These are phyloP conservation scores for Adelges cooleyi DNA, from an alignment of 1,140 invertebrate species.

Conservation along the genomic window DNA sequence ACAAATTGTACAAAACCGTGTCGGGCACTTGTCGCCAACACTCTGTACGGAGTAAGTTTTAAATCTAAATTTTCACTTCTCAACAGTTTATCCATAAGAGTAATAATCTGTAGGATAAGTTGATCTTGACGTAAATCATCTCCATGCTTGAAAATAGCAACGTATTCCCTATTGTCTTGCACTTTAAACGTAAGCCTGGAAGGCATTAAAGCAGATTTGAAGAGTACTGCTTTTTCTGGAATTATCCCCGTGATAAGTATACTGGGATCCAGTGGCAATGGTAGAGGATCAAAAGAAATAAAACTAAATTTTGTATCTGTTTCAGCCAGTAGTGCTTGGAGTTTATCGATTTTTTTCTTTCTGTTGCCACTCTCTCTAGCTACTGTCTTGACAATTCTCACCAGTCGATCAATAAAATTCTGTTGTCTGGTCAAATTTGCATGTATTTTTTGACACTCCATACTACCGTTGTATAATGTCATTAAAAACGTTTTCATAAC, in stretches of 20 bases:
- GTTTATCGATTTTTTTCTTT: conserved; percentile 78
- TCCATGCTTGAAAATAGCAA: conserved; percentile 96
- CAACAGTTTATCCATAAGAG: conserved; percentile 93
- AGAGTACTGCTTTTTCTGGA: conserved; percentile 77
- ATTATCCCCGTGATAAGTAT: conserved; percentile 82
- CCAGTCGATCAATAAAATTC: conserved; percentile 80
- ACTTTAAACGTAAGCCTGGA: conserved; percentile 86
- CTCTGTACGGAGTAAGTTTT: conserved; percentile 87
- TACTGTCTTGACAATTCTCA: conserved; percentile 82
- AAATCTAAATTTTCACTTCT: conserved; percentile 88
- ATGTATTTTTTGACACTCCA: conserved; percentile 55
- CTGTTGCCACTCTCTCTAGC: conserved; percentile 82
- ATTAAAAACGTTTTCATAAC: conserved; percentile 80
- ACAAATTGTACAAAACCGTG: conserved; percentile 96
- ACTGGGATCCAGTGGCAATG: conserved; percentile 86
- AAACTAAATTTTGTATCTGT: conserved; percentile 78
- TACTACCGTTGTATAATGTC: conserved; percentile 44
- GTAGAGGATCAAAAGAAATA: conserved; percentile 79
- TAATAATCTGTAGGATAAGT: conserved; percentile 93
- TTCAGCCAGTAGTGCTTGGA: conserved; percentile 71
- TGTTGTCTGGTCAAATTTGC: conserved; percentile 69
- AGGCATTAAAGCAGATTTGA: conserved; percentile 97
- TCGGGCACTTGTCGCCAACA: conserved; percentile 85
- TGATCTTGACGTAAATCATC: conserved; percentile 99
- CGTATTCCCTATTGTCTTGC: conserved; percentile 70